Evolutionary conservation across 2,113 vertebrate species (phyloP), one percentile per base, ranked within the genome.

Genomic region (Drymodes brunneopygia): DNA sequence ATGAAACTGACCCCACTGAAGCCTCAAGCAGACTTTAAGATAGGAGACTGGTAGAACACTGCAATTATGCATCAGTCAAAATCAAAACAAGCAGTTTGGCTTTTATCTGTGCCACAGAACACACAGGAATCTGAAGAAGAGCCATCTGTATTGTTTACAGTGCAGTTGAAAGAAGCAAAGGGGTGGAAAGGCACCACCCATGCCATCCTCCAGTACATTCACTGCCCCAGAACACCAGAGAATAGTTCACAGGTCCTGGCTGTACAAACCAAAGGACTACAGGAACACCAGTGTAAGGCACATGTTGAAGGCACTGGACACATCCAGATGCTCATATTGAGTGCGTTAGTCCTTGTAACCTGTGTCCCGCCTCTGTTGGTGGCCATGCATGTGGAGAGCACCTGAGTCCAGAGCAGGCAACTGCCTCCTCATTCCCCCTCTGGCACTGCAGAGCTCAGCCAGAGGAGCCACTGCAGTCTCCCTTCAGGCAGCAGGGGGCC

Each of bases 61-160:
- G 36, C 42, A 47, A 13, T 48, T 80, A 31, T 0, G 3, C 58
- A 45, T 35, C 21, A 23, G 18, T 2, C 1, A 0, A 62, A 4
- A 42, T 31, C 12, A 36, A 29, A 70, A 20, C 7, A 35, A 47
- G 35, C 31, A 61, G 0, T 57, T 22, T 42, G 58, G 22, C n/a
- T 92, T 90, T 36, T 18, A 18, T 8, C 60, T 51, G 23, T 45
- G 56, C 13, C 31, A 81, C 23, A 88, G 83, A 94, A 65, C 54
- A 73, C 58, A 82, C 42, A 16, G 9, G 29, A 21, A 23, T 14
- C 33, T 65, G n/a, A 61, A 11, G 47, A 85, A 93, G 7, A 93
- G 35, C 27, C 38, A 31, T 62, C 75, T 97, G 75, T 90, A 88
- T 93, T 86, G 15, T 56, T 75, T 24, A 86, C 48, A 73, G 54